These are phyloP conservation scores for Aselliscus stoliczkanus DNA, from an alignment of 2,797 vertebrate genomes.

Conservation along the genomic window DNA sequence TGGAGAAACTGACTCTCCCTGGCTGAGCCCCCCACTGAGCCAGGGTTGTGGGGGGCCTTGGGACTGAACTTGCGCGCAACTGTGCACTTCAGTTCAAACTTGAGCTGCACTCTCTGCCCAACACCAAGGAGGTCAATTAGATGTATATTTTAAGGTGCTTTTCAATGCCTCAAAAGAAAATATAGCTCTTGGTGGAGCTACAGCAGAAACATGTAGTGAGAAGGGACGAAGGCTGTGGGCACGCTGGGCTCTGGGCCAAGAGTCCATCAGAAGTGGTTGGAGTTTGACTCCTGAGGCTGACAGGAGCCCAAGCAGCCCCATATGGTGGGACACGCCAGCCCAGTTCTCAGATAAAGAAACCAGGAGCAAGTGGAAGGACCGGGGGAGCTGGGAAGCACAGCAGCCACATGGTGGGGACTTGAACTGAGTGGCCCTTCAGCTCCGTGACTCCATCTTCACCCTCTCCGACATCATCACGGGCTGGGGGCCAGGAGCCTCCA, in stretches of 20 bases:
- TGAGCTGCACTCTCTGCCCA: neutral
- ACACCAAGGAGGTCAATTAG: neutral
- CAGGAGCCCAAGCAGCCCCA: neutral
- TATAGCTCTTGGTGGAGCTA: neutral
- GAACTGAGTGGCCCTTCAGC: neutral
- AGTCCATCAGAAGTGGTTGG: neutral
- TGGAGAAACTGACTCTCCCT: neutral
- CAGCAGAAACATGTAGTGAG: rapidly evolving
- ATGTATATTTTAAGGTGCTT: neutral
- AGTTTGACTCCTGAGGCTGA: neutral
- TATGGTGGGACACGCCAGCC: rapidly evolving
- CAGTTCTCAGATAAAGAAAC: neutral
- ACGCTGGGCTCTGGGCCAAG: neutral
- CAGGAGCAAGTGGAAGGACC: neutral
- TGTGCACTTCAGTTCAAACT: neutral
- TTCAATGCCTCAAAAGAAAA: too few species aligned
- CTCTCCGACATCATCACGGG: neutral
- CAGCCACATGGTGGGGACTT: rapidly evolving
- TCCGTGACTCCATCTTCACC: neutral
- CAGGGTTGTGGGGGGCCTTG: rapidly evolving
- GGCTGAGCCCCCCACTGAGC: rapidly evolving
- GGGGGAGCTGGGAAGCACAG: neutral
- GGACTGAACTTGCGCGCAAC: neutral
- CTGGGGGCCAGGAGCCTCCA: too few species aligned
- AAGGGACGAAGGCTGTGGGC: neutral